These are phyloP conservation scores for Allacma fusca DNA, from an alignment of 2,888 invertebrate genomes.

Conservation along the genomic window DNA sequence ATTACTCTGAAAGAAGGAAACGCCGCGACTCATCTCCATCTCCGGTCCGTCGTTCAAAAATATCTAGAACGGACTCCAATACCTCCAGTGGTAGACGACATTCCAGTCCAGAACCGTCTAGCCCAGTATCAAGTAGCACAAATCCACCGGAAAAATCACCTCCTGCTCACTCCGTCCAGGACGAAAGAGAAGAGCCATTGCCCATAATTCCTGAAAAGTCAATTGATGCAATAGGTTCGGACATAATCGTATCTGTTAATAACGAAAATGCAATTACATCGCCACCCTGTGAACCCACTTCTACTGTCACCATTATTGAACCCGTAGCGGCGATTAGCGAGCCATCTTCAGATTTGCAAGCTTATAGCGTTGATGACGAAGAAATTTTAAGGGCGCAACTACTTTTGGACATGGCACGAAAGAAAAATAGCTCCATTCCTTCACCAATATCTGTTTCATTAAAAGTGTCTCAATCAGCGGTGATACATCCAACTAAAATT, in stretches of 20 bases:
- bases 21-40: slow-evolving; percentile 3
- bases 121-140: not conserved
- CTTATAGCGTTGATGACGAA: slow-evolving; percentile 37
- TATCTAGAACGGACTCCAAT: not conserved
- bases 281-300: not conserved
- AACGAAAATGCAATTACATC: not conserved
- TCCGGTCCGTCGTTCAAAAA: not conserved
- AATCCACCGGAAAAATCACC: not conserved
- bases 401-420: slow-evolving; percentile 34
- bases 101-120: not conserved
- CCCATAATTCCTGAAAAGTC: not conserved
- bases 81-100: not conserved
- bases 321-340: not conserved
- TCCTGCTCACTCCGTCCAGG: not conserved
- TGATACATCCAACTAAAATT: not conserved
- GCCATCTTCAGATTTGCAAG: not conserved
- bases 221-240: not conserved
- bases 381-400: slow-evolving; percentile 40
- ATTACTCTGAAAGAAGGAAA: not conserved
- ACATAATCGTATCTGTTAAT: not conserved
- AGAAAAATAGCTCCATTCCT: slow-evolving; percentile 25
- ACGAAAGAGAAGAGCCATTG: not conserved
- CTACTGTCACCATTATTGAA: not conserved
- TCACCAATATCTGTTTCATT: not conserved
- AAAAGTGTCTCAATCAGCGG: not conserved